Percentiles rank a stretch among this genome's conserved stretches.
phyloP scores from a whole-genome alignment of 2,113 vertebrate genomes.

The Acanthisitta chloris region DNA sequence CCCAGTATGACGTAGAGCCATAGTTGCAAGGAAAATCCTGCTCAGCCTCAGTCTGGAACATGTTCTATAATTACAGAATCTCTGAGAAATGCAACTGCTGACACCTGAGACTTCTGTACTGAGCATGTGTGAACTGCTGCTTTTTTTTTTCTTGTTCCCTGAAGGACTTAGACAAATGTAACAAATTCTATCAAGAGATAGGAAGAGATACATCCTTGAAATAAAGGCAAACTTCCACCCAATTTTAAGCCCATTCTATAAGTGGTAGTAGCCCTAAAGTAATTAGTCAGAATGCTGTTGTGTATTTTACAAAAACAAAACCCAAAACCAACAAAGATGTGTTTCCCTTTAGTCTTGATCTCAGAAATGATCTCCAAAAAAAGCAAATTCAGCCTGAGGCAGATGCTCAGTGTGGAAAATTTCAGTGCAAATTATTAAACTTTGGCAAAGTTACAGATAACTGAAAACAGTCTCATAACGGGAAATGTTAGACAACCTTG shows the following conservation, averaged over 20 bases:
- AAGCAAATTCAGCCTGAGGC: not conserved
- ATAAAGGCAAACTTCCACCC: not conserved
- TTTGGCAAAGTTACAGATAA: conserved; percentile 26
- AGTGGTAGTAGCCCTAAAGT: not conserved
- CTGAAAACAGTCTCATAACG: not conserved
- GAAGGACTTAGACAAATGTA: not conserved
- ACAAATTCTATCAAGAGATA: not conserved
- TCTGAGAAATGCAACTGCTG: conserved; percentile 50
- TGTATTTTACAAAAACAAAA: not conserved
- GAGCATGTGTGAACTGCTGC: not conserved
- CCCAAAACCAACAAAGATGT: not conserved
- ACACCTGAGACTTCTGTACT: conserved; percentile 41
- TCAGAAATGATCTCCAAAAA: not conserved
- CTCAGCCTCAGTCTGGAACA: conserved; percentile 38
- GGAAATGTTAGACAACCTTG: conserved; percentile 12
- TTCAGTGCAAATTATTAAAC: conserved; percentile 38
- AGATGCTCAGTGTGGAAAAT: conserved; percentile 17
- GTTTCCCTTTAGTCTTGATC: not conserved
- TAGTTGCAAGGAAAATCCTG: conserved; percentile 62
- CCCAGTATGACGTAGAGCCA: conserved; percentile 18
- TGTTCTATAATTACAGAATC: conserved; percentile 53
- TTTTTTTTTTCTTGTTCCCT: not conserved
- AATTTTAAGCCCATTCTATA: not conserved
- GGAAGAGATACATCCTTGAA: not conserved
- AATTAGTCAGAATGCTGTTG: not conserved